phyloP scores from a whole-genome alignment of 2,888 invertebrate genomes.

The Frankliniella fusca region DNA sequence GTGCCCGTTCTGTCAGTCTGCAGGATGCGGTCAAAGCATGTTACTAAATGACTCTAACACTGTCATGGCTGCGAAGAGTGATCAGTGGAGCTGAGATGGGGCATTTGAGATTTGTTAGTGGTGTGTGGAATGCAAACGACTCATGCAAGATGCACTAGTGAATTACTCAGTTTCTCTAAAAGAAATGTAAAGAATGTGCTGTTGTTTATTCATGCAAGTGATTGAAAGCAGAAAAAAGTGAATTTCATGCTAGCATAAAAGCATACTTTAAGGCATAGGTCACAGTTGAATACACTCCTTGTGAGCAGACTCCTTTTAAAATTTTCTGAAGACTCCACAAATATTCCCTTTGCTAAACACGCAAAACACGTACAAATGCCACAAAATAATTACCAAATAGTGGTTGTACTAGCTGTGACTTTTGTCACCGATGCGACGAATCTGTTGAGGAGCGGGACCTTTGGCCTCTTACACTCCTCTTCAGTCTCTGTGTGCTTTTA shows the following conservation, averaged over 20 bases:
- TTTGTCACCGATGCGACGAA: not conserved
- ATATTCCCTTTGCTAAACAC: too few species aligned
- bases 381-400: not conserved
- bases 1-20: slow-evolving; percentile 96
- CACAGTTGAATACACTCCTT: too few species aligned
- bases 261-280: too few species aligned
- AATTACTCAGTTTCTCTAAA: too few species aligned
- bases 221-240: too few species aligned
- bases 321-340: too few species aligned
- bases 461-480: not conserved
- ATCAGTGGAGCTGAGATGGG: slow-evolving; percentile 17
- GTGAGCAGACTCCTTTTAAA: too few species aligned
- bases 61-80: slow-evolving; percentile 25
- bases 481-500: not conserved
- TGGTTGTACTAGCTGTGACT: not conserved
- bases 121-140: not conserved
- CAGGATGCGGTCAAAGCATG: slow-evolving; percentile 44
- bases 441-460: not conserved
- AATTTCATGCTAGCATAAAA: too few species aligned
- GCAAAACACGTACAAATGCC: not conserved
- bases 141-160: too few species aligned
- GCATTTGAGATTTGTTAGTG: slow-evolving; percentile 13
- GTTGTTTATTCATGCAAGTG: too few species aligned
- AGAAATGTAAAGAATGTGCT: too few species aligned
- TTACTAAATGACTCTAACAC: slow-evolving; percentile 15